Conservation (phyloP, 2,113 vertebrate genomes). For the Paradoxurus hermaphroditus region DNA sequence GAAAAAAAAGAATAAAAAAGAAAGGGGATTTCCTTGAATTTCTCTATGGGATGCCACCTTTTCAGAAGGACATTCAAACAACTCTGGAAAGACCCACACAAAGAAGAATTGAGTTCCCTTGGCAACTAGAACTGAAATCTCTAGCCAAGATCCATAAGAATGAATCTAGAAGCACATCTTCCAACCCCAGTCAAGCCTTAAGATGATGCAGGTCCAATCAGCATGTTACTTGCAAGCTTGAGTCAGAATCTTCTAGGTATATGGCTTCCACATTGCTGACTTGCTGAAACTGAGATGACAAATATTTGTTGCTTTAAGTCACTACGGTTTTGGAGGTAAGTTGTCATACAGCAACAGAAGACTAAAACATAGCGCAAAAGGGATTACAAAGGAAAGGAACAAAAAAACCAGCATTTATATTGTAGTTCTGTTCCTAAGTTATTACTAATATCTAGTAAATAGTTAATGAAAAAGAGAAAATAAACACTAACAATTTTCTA, state of each 20-base stretch:
- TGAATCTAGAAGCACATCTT: not conserved
- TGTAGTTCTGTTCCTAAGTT: not conserved
- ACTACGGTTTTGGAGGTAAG: not conserved
- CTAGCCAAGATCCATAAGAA: not conserved
- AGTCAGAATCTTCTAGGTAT: not conserved
- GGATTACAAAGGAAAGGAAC: not conserved
- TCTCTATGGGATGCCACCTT: not conserved
- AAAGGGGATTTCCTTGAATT: not conserved
- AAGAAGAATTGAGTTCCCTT: not conserved
- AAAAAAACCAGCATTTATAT: not conserved
- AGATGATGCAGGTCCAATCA: not conserved
- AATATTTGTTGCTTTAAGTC: not conserved
- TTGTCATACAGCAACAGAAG: not conserved
- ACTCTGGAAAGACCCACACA: not conserved
- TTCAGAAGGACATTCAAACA: not conserved
- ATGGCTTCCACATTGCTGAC: not conserved
- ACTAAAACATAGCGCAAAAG: not conserved
- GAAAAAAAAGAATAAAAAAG: not conserved
- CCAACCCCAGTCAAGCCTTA: not conserved
- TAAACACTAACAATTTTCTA: not conserved
- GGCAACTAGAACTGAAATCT: not conserved
- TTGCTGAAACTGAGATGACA: not conserved
- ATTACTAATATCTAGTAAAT: not conserved
- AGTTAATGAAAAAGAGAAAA: not conserved
- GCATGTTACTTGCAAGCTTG: not conserved